Base-by-base conservation (phyloP, 2,113 vertebrate genomes). In the Salvator merianae region DNA sequence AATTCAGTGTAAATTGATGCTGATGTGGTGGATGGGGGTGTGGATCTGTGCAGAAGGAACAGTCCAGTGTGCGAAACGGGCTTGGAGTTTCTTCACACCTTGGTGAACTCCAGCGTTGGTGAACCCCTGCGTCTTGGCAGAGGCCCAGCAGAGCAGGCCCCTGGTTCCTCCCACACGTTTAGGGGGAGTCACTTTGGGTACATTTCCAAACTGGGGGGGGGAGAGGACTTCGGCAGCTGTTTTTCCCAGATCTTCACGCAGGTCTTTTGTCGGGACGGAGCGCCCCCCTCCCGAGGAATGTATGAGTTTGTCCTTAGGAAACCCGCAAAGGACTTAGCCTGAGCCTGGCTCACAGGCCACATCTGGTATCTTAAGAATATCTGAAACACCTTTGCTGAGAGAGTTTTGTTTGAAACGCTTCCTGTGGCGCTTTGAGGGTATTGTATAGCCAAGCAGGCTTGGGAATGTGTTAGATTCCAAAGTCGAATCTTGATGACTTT, bases 11-110 rank as follows among this genome's bases (percentile, higher is more conserved):
- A 92, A 91, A 91, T 89, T 90, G 91, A 85, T 86, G 79, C 90
- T 91, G 89, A 9, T 80, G 91, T 87, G 86, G 88, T 83, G 4
- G 62, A 12, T 24, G 28, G 13, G 20, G 34, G 10, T 30, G 43
- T 22, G 26, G 20, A 59, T 59, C 14, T 20, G 40, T 26, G 40
- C 4, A 30, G 77, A 80, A 12, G 83, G 91, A 88, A 91, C 84
- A 88, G 75, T 86, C 84, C 92, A 90, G 89, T 86, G 89, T 86
- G 14, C 84, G 82, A 76, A 90, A 93, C 89, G 89, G 91, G 90
- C 91, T 20, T 91, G 90, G 70, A 93, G 91, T 91, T 63, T 93
- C 90, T 91, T 94, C 90, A 88, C 91, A 93, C 94, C 90, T 92
- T 91, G 87, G 81, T 87, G 92, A 92, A 93, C 89, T 92, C 87